A percentile compares a stretch with the other conserved stretches of the same genome.
phyloP scores from a whole-genome alignment of 2,113 vertebrate species.

The Lampris megalopsis region DNA sequence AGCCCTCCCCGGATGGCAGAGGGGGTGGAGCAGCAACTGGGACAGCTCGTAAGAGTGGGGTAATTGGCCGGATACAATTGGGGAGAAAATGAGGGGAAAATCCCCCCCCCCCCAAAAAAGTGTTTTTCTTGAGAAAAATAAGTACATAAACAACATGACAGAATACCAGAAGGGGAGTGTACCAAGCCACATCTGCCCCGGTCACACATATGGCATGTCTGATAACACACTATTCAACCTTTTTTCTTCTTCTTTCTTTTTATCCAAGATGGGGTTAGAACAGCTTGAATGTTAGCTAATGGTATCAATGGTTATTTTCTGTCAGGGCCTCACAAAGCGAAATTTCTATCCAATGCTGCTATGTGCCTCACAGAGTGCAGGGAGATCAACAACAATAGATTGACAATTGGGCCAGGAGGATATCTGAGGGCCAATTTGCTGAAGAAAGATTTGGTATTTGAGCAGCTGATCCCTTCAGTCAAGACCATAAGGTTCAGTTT shows the following conservation, averaged over 20 bases:
- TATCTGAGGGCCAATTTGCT: constrained; percentile 67
- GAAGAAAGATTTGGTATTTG: constrained; percentile 57
- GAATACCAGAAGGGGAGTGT: too few species aligned
- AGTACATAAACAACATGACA: neutral
- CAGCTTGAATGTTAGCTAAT: constrained; percentile 11
- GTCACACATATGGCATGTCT: too few species aligned
- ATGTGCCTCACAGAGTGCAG: constrained; percentile 23
- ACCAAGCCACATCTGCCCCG: neutral
- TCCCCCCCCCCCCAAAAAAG: too few species aligned
- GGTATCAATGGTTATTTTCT: constrained; percentile 13
- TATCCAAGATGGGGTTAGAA: constrained; percentile 33
- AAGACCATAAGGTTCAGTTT: constrained; percentile 58
- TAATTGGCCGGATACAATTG: too few species aligned
- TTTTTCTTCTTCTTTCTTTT: constrained; percentile 10
- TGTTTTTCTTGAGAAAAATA: neutral
- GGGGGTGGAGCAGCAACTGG: too few species aligned
- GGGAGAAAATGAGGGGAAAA: too few species aligned
- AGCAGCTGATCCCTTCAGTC: constrained; percentile 66
- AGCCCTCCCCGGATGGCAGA: too few species aligned
- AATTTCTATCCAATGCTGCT: constrained; percentile 17
- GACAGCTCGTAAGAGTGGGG: too few species aligned
- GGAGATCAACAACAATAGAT: constrained; percentile 48
- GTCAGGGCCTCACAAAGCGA: constrained; percentile 5
- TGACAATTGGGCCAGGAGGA: constrained; percentile 55
- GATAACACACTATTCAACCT: neutral